Base-by-base conservation (phyloP, 2,888 invertebrate genomes). In the Lasius platythorax region DNA sequence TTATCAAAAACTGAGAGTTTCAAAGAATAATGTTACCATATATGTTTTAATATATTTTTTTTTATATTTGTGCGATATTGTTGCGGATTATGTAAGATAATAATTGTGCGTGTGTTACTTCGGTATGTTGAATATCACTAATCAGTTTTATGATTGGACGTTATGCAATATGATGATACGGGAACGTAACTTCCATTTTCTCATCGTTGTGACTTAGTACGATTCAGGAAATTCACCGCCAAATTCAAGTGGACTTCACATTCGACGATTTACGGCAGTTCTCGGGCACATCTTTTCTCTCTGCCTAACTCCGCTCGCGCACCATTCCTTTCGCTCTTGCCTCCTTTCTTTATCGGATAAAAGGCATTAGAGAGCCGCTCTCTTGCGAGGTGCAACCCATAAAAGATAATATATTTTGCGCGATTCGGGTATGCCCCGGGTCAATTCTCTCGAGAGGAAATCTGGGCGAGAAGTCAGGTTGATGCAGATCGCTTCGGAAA, bases 181-280 rank as follows among this genome's bases (percentile, higher is more conserved):
- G 68, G 56, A 87, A 85, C 72, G 82, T 86, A 85, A 86, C 79
- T 86, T 33, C 2, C 23, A 11, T 58, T 87, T 86, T 90, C 87
- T 87, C 85, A 81, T 73, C 83, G 64, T 84, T 81, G 53, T 40
- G 72, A 58, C 78, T 40, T 76, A 68, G 61, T 43, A 79, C 82
- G 66, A 79, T 82, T 75, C 82, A 50, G 85, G 83, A 88, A 90
- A 87, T 90, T 89, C 91, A 85, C 83, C 85, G 76, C 68, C 75
- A 85, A 90, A 89, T 90, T 90, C 90, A 88, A 90, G 88, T 88
- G 86, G 89, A 90, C 88, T 88, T 85, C 73, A 87, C 86, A 82
- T 90, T 88, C 85, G 68, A 88, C 85, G 86, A 90, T 91, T 90
- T 90, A 90, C 91, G 89, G 74, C 84, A 85, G 81, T 85, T 87